phyloP scores from a whole-genome alignment of 2,113 vertebrate genomes.

The Microcebus lehilahytsara region DNA sequence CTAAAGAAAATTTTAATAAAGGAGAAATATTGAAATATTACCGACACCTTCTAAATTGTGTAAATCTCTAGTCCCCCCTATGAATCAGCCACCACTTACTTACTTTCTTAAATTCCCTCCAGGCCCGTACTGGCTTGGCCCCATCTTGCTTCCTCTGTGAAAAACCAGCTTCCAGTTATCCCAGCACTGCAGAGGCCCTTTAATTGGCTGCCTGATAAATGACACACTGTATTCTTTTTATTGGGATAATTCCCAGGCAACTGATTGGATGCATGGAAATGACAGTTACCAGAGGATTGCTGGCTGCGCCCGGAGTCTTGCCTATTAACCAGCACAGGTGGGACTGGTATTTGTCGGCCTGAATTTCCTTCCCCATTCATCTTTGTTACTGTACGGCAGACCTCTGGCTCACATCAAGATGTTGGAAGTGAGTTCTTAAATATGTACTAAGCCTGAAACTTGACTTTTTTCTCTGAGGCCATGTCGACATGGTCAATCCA shows the following conservation, averaged over 20 bases:
- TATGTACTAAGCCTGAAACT: background rate
- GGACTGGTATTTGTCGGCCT: conserved; percentile 67
- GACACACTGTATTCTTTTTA: conserved; percentile 74
- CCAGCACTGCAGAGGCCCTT: conserved; percentile 1
- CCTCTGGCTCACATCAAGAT: conserved; percentile 63
- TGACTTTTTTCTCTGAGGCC: conserved; percentile 29
- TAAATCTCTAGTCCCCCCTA: background rate
- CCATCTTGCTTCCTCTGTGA: conserved; percentile 41
- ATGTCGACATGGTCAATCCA: background rate
- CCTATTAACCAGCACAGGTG: conserved; percentile 72
- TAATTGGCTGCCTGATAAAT: conserved; percentile 75
- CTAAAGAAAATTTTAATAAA: background rate
- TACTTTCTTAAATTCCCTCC: background rate
- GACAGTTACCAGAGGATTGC: conserved; percentile 66
- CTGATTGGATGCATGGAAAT: conserved; percentile 66
- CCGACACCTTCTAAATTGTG: background rate
- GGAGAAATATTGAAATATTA: background rate
- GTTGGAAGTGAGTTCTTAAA: conserved; percentile 56
- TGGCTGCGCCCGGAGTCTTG: conserved; percentile 25
- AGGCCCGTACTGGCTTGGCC: background rate
- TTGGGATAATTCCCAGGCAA: conserved; percentile 77
- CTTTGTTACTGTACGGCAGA: conserved; percentile 45
- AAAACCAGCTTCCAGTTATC: conserved; percentile 43
- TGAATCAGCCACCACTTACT: background rate
- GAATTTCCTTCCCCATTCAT: conserved; percentile 57